Conservation (phyloP, 2,888 invertebrate species). For the Epirrhoe alternata region DNA sequence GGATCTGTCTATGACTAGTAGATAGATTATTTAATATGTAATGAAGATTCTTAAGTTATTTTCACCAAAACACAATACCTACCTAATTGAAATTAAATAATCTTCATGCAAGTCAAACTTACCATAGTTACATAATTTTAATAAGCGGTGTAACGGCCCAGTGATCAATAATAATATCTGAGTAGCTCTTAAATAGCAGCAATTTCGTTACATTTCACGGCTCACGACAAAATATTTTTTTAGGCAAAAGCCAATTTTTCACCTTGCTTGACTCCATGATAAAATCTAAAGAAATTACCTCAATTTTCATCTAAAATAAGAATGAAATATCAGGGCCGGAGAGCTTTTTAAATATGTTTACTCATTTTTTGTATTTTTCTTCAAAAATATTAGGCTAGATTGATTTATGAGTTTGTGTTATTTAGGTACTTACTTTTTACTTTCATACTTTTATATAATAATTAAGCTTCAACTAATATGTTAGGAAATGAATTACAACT, state of each 20-base stretch:
- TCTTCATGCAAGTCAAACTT: neutral
- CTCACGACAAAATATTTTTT: neutral
- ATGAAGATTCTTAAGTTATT: too few relatives aligned
- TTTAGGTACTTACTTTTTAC: too few relatives aligned
- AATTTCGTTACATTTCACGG: neutral
- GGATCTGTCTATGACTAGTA: too few relatives aligned
- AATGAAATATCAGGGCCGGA: neutral
- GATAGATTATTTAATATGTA: too few relatives aligned
- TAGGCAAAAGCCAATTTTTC: neutral
- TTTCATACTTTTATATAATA: too few relatives aligned
- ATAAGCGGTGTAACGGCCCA: constrained; percentile 9
- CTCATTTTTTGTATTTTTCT: too few relatives aligned
- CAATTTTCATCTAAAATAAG: constrained; percentile 7
- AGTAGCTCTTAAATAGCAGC: constrained; percentile 1
- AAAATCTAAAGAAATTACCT: constrained; percentile 10
- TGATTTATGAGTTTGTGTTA: too few relatives aligned
- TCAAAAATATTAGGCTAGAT: too few relatives aligned
- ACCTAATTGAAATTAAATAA: too few relatives aligned
- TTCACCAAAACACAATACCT: too few relatives aligned
- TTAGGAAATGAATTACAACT: too few relatives aligned
- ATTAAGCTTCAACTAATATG: too few relatives aligned
- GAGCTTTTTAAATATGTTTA: neutral
- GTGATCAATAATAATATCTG: constrained; percentile 2
- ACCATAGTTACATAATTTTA: neutral
- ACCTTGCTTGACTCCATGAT: neutral